Base-by-base conservation (phyloP, 2,113 vertebrate species). In the Oreochromis spilurus region DNA sequence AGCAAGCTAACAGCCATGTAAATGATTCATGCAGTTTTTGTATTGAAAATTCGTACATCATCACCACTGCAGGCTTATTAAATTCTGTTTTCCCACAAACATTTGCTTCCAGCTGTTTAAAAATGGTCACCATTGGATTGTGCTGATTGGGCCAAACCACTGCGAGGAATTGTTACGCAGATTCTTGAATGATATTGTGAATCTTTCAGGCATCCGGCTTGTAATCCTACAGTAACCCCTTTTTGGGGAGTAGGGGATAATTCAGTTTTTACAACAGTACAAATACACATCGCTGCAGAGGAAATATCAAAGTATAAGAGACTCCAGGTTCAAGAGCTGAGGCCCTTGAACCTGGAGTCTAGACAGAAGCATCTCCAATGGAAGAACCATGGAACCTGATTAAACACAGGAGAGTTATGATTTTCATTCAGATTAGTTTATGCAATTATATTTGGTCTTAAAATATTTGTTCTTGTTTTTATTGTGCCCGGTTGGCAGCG, bases 401-500 rank as follows among this genome's bases (percentile, higher is more conserved):
- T 55, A 55, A 55, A 55, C 54, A 55, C 54, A 26, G 54, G 6
- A 26, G 21, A 55, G 21, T 26, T 55, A 1, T 7, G 54, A 26
- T 55, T 55, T 55, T 26, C 21, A 55, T 55, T 55, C 54, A 55
- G 54, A 55, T 55, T 55, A 7, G 21, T 13, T 55, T 55, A 13
- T 55, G 54, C 54, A 55, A 7, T 26, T 26, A 55, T 55, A 26
- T 57, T 14, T 57, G 54, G 24, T 57, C 24, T 57, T 57, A 26
- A 57, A 57, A 26, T 57, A 26, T 60, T 17, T 9, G 4, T 31
- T 58, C 14, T 58, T 31, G 24, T 58, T 31, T 9, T 17, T 31
- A 58, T 29, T 57, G 5, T 57, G 12, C 24, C 21, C 6, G 0
- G 12, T 8, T 29, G 54, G 54, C 54, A 57, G 24, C 24, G 2